Percentiles rank a stretch among this genome's conserved stretches.
phyloP scores from a whole-genome alignment of 2,888 invertebrate genomes.

The Drosophila tanythrix region DNA sequence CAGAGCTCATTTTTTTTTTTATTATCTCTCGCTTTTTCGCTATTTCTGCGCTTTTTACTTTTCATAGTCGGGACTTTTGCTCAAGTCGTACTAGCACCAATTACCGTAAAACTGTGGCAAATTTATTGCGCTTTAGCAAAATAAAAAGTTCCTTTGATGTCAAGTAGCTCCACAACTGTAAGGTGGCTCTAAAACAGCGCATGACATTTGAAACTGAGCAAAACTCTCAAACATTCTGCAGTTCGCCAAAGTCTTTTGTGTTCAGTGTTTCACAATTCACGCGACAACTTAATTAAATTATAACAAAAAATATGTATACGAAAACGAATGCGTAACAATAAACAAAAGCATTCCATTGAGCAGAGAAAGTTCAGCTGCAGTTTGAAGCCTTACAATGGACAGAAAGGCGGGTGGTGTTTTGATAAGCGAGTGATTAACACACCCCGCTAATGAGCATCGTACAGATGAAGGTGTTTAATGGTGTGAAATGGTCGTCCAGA shows the following conservation, averaged over 20 bases:
- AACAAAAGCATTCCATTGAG: conserved; percentile 24
- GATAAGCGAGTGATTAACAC: conserved; percentile 68
- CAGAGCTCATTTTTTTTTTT: conserved; percentile 16
- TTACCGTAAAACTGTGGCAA: conserved; percentile 12
- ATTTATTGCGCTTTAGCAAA: conserved; percentile 8
- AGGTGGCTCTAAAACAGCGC: not conserved
- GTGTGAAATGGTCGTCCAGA: conserved; percentile 52
- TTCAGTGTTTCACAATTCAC: conserved; percentile 7
- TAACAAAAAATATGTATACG: conserved; percentile 4
- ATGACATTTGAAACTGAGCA: not conserved
- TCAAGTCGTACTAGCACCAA: conserved; percentile 4
- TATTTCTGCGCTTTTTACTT: conserved; percentile 37
- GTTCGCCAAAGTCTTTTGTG: conserved; percentile 26
- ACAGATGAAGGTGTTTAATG: conserved; percentile 46
- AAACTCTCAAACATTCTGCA: not conserved
- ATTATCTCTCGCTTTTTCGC: conserved; percentile 11
- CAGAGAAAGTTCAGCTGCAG: conserved; percentile 50
- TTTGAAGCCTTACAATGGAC: conserved; percentile 4
- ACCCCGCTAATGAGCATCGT: conserved; percentile 33
- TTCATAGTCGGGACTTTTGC: conserved; percentile 28
- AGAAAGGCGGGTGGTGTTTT: conserved; percentile 28
- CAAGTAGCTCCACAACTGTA: not conserved
- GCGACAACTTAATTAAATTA: conserved; percentile 20
- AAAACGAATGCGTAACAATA: conserved; percentile 19
- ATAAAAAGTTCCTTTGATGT: conserved; percentile 22